Percentiles rank a stretch among this genome's conserved stretches.
Evolutionary conservation across 2,797 vertebrate species (phyloP).

Genomic region (Aselliscus stoliczkanus): DNA sequence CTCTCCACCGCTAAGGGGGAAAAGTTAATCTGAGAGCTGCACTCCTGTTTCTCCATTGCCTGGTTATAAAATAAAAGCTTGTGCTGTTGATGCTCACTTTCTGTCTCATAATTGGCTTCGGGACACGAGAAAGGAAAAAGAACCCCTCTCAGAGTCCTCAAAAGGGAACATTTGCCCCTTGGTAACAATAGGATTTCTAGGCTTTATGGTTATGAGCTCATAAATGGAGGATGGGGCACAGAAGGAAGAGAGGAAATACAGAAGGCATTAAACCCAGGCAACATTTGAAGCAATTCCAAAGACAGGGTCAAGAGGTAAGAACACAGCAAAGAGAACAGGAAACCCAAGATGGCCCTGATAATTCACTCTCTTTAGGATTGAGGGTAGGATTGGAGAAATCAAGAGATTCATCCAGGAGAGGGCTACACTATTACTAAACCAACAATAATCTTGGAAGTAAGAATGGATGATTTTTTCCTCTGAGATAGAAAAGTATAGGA

Average conservation of each 20-base stretch:
- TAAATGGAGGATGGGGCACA: not conserved
- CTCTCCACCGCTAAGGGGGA: too few relatives aligned
- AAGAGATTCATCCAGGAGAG: not conserved
- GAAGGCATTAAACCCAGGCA: not conserved
- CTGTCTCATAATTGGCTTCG: too few relatives aligned
- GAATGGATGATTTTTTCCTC: not conserved
- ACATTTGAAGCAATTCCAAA: not conserved
- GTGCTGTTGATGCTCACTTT: too few relatives aligned
- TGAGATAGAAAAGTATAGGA: not conserved
- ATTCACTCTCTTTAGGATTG: not conserved
- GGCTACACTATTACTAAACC: not conserved
- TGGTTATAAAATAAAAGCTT: too few relatives aligned
- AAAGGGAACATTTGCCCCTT: too few relatives aligned
- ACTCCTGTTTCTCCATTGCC: too few relatives aligned
- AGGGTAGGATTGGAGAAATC: not conserved
- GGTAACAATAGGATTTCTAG: not conserved
- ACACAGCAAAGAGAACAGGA: not conserved
- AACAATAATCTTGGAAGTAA: not conserved
- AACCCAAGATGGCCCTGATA: not conserved
- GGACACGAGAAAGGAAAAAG: too few relatives aligned
- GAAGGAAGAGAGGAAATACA: not conserved
- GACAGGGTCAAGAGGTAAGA: not conserved
- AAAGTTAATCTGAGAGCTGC: too few relatives aligned
- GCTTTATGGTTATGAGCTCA: not conserved
- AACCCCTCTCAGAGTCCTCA: too few relatives aligned